These are phyloP conservation scores for Epinephelus coioides DNA, from an alignment of 2,797 vertebrate genomes.

Conservation along the genomic window DNA sequence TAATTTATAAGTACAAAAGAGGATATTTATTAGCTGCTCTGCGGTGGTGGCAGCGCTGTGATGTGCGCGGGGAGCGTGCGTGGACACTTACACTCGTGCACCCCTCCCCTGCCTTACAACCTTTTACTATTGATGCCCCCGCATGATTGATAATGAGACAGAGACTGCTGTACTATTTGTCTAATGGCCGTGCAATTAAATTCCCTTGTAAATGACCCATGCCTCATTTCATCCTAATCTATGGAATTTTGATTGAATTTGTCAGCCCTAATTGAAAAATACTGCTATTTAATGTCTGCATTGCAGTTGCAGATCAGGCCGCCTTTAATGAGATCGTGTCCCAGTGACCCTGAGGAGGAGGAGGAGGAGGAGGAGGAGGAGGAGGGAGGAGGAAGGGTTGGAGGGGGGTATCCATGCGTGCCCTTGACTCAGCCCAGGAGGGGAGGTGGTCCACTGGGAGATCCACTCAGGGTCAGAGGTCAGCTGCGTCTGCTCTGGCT, in stretches of 20 bases:
- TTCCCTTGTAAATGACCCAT: constrained; percentile 98
- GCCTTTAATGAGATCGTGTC: constrained; percentile 92
- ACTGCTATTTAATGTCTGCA: constrained; percentile 98
- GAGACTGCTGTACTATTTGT: constrained; percentile 98
- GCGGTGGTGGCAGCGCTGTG: constrained; percentile 66
- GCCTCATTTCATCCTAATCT: constrained; percentile 99
- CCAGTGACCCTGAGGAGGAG: constrained; percentile 88
- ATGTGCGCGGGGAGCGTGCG: constrained; percentile 60
- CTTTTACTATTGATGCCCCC: constrained; percentile 93
- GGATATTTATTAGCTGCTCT: constrained; percentile 89
- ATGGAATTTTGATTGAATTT: constrained; percentile 99
- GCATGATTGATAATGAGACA: constrained; percentile 97
- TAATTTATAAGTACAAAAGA: constrained; percentile 90
- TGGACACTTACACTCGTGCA: constrained; percentile 45
- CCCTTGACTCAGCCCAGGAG: constrained; percentile 63
- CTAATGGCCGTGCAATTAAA: constrained; percentile 99
- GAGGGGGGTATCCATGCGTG: constrained; percentile 43
- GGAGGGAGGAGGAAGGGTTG: not conserved
- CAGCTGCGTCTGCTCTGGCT: constrained; percentile 8
- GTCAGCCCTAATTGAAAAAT: constrained; percentile 99
- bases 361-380: constrained; percentile 20
- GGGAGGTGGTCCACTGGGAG: constrained; percentile 30
- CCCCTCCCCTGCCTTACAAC: constrained; percentile 75
- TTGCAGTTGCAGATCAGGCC: constrained; percentile 89
- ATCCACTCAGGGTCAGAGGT: constrained; percentile 62